A percentile compares a stretch with the other conserved stretches of the same genome.
These are phyloP conservation scores for Salvator merianae DNA, from an alignment of 2,113 vertebrate species.

Conservation along the genomic window DNA sequence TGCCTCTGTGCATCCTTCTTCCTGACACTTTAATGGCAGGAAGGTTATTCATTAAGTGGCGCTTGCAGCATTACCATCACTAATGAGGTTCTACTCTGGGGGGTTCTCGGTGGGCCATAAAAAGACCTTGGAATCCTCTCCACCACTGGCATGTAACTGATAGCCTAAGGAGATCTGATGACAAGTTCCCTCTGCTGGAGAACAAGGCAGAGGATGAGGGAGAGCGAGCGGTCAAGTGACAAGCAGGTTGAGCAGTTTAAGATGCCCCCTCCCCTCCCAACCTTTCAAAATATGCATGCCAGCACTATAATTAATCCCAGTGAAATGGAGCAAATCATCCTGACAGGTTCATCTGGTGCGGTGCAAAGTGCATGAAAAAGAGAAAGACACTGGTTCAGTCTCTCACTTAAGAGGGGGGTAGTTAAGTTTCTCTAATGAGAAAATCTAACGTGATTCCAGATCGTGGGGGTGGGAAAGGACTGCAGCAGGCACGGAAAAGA, in stretches of 20 bases:
- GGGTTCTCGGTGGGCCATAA: not conserved
- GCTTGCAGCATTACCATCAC: not conserved
- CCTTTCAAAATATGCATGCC: constrained; percentile 21
- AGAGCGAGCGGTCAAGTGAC: not conserved
- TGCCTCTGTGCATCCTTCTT: not conserved
- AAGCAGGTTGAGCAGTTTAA: constrained; percentile 37
- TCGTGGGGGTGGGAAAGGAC: not conserved
- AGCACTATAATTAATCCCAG: constrained; percentile 64
- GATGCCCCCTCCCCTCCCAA: constrained; percentile 27
- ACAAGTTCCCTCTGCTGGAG: constrained; percentile 24
- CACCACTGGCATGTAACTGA: constrained; percentile 22
- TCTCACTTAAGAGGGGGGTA: constrained; percentile 12
- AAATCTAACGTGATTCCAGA: constrained; percentile 13
- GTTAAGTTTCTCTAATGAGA: constrained; percentile 18
- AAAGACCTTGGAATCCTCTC: constrained; percentile 12
- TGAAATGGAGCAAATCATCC: constrained; percentile 51
- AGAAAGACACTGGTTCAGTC: not conserved
- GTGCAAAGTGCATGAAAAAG: constrained; percentile 24
- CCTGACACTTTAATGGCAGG: not conserved
- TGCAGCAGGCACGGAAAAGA: constrained; percentile 1
- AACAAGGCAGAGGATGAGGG: not conserved
- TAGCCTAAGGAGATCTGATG: constrained; percentile 6
- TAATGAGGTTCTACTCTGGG: constrained; percentile 20
- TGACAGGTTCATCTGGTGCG: constrained; percentile 29
- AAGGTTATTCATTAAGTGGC: constrained; percentile 4